These are phyloP conservation scores for Molanna angustata DNA, from an alignment of 2,888 invertebrate genomes.

Conservation along the genomic window DNA sequence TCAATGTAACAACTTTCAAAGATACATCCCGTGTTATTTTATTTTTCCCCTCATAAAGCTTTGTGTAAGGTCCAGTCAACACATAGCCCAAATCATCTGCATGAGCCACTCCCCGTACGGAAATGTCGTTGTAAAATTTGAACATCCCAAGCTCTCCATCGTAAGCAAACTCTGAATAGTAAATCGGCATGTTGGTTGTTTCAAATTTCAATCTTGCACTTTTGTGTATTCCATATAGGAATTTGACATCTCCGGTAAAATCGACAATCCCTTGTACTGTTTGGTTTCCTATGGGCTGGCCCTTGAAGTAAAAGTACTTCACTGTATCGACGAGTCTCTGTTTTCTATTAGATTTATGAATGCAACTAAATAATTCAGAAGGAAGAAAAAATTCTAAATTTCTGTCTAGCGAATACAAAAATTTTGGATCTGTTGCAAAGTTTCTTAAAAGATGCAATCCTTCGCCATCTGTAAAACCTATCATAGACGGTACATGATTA, in stretches of 20 bases:
- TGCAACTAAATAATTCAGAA: neutral
- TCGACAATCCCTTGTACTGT: neutral
- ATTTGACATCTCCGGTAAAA: conserved; percentile 12
- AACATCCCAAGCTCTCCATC: conserved; percentile 1
- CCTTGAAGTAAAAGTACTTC: conserved; percentile 14
- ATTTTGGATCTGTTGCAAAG: neutral
- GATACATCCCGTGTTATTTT: conserved; percentile 37
- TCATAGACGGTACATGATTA: conserved; percentile 12
- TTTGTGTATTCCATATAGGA: conserved; percentile 2
- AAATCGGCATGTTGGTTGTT: conserved; percentile 2
- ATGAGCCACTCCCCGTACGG: conserved; percentile 6
- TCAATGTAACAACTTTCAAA: conserved; percentile 45
- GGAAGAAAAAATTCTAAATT: conserved; percentile 10
- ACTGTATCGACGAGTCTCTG: neutral
- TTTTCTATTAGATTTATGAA: neutral
- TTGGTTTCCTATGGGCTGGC: neutral
- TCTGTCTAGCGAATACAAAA: neutral
- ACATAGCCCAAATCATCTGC: conserved; percentile 12
- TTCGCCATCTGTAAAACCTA: conserved; percentile 8
- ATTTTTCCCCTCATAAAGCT: neutral
- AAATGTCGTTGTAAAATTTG: neutral
- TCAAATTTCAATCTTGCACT: conserved; percentile 2
- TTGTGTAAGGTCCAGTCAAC: conserved; percentile 4
- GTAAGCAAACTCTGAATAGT: conserved; percentile 4
- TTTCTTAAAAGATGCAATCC: neutral